Evolutionary conservation across 2,113 vertebrate genomes (phyloP).

Genomic region (Orcinus orca): DNA sequence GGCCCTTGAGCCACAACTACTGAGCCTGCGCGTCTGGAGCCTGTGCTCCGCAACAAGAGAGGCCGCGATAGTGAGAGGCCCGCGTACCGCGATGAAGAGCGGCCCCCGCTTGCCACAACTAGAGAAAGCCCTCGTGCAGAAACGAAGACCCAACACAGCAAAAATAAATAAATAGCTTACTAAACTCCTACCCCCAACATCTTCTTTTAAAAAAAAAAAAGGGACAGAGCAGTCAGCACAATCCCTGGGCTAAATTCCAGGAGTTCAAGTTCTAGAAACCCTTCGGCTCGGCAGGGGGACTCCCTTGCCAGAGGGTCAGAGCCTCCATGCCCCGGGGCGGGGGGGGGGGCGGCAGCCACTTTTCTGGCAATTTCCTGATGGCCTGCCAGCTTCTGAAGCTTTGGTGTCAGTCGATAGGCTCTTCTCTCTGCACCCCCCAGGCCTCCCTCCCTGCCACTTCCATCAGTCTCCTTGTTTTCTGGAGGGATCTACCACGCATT

Average conservation of each 20-base stretch:
- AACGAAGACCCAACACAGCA: no score
- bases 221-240: no score
- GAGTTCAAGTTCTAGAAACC: not conserved
- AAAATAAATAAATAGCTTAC: no score
- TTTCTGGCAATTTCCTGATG: not conserved
- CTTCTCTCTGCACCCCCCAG: not conserved
- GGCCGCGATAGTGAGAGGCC: no score
- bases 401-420: rapidly evolving
- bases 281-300: not conserved
- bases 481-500: not conserved
- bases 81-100: no score
- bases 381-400: not conserved
- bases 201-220: not conserved
- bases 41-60: no score
- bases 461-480: not conserved
- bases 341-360: not conserved
- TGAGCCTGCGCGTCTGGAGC: no score
- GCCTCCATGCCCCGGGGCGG: not conserved
- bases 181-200: no score
- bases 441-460: not conserved
- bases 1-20: no score
- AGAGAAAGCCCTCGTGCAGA: no score
- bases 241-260: not conserved
- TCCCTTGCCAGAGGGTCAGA: not conserved
- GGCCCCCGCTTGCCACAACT: no score